phyloP scores from a whole-genome alignment of 2,113 vertebrate species.

The Fulica atra region DNA sequence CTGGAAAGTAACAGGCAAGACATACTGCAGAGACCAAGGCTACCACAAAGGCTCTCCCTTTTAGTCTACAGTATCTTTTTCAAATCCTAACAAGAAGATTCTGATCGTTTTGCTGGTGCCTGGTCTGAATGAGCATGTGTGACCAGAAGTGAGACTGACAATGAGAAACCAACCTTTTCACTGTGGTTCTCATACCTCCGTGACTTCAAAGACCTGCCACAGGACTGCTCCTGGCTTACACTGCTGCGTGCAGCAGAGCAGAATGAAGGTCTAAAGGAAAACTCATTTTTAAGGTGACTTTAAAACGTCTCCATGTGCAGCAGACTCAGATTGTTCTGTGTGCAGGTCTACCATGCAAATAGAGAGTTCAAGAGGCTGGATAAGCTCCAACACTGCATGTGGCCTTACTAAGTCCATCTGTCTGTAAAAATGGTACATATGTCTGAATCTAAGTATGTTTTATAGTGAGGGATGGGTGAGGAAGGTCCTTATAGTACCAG shows the following conservation, averaged over 20 bases:
- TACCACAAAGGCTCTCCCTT: background rate
- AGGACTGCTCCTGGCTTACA: background rate
- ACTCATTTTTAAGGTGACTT: background rate
- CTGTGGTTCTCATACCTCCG: rapidly evolving
- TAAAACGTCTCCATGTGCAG: background rate
- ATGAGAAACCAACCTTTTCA: background rate
- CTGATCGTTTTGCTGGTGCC: background rate
- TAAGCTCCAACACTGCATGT: background rate
- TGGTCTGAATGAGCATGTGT: rapidly evolving
- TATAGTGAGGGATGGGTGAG: background rate
- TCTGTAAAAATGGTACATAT: background rate
- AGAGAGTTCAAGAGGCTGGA: background rate
- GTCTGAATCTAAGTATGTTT: background rate
- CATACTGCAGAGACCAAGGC: background rate
- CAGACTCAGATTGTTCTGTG: background rate
- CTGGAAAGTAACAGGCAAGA: background rate
- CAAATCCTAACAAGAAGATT: background rate
- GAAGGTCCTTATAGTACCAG: background rate
- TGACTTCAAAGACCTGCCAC: background rate
- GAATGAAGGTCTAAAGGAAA: background rate
- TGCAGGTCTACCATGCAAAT: background rate
- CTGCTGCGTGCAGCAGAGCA: background rate
- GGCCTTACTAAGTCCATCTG: background rate
- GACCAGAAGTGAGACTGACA: background rate
- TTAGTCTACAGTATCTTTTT: background rate